Conservation (phyloP, 2,888 invertebrate species). For the Macrosiphum euphorbiae region DNA sequence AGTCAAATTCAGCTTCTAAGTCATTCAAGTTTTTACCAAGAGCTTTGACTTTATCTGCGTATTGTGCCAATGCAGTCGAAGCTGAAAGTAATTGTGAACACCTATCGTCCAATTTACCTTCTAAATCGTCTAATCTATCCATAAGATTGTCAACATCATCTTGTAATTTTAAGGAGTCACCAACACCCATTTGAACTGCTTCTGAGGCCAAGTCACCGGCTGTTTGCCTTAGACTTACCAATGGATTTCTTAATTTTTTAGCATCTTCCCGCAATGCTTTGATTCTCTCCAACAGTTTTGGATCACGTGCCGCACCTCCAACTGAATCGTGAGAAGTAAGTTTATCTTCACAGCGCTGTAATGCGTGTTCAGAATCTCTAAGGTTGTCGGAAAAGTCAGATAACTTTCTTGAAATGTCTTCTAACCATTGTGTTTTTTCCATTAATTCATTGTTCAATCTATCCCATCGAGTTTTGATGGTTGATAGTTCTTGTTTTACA, state of each 20-base stretch:
- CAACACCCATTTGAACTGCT: constrained; percentile 82
- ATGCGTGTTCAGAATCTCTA: constrained; percentile 85
- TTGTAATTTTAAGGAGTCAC: constrained; percentile 83
- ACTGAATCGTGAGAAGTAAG: constrained; percentile 81
- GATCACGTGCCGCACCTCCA: constrained; percentile 83
- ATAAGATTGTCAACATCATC: constrained; percentile 84
- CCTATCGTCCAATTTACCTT: constrained; percentile 83
- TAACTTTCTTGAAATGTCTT: constrained; percentile 85
- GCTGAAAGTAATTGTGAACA: constrained; percentile 86
- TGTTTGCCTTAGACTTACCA: constrained; percentile 76
- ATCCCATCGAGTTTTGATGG: constrained; percentile 91
- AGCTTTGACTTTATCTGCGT: constrained; percentile 88
- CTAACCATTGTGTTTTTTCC: constrained; percentile 83
- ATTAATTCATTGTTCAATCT: constrained; percentile 86
- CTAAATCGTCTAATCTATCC: constrained; percentile 83
- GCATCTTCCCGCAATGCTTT: constrained; percentile 87
- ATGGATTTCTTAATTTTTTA: constrained; percentile 81
- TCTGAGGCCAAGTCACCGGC: constrained; percentile 84
- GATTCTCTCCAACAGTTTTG: constrained; percentile 86
- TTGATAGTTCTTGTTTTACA: constrained; percentile 84
- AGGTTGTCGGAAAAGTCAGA: constrained; percentile 88
- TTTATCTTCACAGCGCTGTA: constrained; percentile 91
- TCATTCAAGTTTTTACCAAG: constrained; percentile 82
- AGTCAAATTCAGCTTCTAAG: constrained; percentile 86
- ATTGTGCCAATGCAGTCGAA: constrained; percentile 87